phyloP scores from a whole-genome alignment of 1,140 invertebrate genomes.

The Steinernema feltiae region DNA sequence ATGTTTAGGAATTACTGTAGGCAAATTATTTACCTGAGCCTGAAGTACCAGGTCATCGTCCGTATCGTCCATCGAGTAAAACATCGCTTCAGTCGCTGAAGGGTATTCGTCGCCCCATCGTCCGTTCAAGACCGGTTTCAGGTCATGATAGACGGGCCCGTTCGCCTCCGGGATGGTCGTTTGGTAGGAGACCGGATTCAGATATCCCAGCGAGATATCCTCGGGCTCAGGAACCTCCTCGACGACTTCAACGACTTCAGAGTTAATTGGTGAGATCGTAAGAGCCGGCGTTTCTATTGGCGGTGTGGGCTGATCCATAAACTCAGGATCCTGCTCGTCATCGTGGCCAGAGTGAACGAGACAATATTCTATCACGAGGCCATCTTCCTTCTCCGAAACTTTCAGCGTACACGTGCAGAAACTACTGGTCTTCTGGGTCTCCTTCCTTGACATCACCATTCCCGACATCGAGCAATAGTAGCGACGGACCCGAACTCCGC shows the following conservation, averaged over 20 bases:
- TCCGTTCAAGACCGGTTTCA: not conserved
- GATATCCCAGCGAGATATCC: not conserved
- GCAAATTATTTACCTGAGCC: not conserved
- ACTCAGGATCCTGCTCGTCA: not conserved
- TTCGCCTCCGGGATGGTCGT: not conserved
- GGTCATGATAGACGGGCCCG: not conserved
- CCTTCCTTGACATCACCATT: not conserved
- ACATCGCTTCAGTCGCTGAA: not conserved
- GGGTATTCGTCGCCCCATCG: not conserved
- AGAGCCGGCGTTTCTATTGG: not conserved
- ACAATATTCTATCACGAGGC: not conserved
- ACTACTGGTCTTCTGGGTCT: not conserved
- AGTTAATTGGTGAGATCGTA: too few species aligned
- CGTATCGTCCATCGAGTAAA: not conserved
- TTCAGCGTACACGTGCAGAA: not conserved
- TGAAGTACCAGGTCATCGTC: not conserved
- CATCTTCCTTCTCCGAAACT: not conserved
- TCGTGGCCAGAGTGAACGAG: not conserved
- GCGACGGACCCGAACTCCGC: not conserved
- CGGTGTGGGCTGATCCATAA: not conserved
- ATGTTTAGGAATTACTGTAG: not conserved
- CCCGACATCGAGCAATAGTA: slow-evolving; percentile 6
- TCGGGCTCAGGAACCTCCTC: not conserved
- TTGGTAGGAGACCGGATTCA: not conserved
- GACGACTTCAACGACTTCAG: not conserved